A percentile compares a stretch with the other conserved stretches of the same genome.
phyloP scores from a whole-genome alignment of 2,888 invertebrate species.

The Erpobdella octoculata region DNA sequence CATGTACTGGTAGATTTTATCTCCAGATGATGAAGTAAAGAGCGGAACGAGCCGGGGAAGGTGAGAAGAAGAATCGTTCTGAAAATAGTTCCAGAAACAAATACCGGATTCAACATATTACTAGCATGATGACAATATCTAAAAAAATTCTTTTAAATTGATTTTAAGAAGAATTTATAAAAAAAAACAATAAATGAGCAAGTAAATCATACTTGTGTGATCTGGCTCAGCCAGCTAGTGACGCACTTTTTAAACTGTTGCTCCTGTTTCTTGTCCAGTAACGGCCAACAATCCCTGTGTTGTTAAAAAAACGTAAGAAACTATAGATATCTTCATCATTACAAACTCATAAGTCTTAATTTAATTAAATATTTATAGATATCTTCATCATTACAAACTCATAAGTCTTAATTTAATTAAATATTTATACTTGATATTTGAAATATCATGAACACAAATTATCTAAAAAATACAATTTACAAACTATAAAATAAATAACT shows the following conservation, averaged over 20 bases:
- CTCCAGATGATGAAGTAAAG: slow-evolving; percentile 49
- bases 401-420: no score
- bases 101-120: no score
- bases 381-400: background rate
- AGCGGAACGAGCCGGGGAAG: slow-evolving; percentile 46
- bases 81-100: slow-evolving; percentile 25
- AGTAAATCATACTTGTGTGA: slow-evolving; percentile 42
- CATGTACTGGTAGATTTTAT: slow-evolving; percentile 46
- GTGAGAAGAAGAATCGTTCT: slow-evolving; percentile 46
- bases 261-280: slow-evolving; percentile 47
- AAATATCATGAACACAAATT: background rate
- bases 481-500: no score
- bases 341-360: no score
- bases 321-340: background rate
- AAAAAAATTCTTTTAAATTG: no score
- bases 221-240: slow-evolving; percentile 45
- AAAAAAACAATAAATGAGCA: background rate
- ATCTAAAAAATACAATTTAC: background rate
- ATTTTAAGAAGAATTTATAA: no score
- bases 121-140: no score
- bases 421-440: no score
- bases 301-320: background rate
- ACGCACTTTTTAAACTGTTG: slow-evolving; percentile 45
- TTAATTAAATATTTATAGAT: no score
- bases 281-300: slow-evolving; percentile 49